phyloP scores from a whole-genome alignment of 2,113 vertebrate species.

The Plecturocebus donacophilus region DNA sequence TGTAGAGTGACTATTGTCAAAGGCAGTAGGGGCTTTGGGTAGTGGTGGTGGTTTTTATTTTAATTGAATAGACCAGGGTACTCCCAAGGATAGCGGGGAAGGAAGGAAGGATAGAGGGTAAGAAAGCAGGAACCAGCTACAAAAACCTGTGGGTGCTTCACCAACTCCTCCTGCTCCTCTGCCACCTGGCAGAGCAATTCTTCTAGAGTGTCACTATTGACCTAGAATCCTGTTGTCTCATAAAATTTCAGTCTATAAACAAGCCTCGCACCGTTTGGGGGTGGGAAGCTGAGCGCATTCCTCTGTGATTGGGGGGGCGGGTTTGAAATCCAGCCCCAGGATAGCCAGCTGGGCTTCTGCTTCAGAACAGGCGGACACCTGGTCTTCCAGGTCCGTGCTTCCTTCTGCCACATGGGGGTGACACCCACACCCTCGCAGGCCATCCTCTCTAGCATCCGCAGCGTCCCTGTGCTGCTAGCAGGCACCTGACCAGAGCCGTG shows the following conservation, averaged over 20 bases:
- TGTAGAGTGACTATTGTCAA: rapidly evolving
- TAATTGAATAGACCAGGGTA: not conserved
- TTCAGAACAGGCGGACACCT: not conserved
- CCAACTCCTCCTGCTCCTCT: rapidly evolving
- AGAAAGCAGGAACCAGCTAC: rapidly evolving
- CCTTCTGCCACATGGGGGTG: not conserved
- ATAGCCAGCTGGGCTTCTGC: rapidly evolving
- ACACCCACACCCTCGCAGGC: rapidly evolving
- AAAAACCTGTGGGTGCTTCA: not conserved
- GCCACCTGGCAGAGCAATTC: rapidly evolving
- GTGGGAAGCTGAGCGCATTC: not conserved
- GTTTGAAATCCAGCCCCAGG: rapidly evolving
- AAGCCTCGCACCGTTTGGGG: not conserved
- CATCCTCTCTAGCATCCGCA: rapidly evolving
- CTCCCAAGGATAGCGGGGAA: too few relatives aligned
- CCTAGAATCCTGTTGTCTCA: not conserved
- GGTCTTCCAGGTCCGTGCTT: not conserved
- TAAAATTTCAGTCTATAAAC: rapidly evolving
- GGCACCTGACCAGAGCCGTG: not conserved
- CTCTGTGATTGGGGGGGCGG: rapidly evolving
- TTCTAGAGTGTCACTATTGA: rapidly evolving
- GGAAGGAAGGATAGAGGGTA: not conserved
- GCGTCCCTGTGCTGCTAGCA: rapidly evolving
- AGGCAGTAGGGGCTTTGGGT: too few relatives aligned
- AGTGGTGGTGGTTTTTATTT: not conserved